Evolutionary conservation across 2,113 vertebrate genomes (phyloP), one percentile per base, ranked within the genome.

Genomic region (Phrynosoma platyrhinos): DNA sequence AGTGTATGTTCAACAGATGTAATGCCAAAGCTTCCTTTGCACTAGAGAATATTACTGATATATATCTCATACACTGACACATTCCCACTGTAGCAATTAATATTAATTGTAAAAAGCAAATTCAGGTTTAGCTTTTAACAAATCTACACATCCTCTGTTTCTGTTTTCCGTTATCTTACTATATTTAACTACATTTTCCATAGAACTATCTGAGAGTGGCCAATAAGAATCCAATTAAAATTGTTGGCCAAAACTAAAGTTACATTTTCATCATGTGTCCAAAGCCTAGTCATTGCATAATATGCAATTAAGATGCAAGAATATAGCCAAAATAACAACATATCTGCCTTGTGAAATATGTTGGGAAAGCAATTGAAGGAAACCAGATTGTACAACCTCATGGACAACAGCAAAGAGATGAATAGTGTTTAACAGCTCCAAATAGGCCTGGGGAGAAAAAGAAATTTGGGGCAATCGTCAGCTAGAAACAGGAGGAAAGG

Each of bases 161-260:
- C 52, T 80, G 68, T 80, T 80, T 87, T 82, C 72, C 55, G 62
- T 69, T 55, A 83, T 83, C 72, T 77, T 52, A 78, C 76, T 83
- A 83, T 68, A 78, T 78, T 88, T 78, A 77, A 69, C 42, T 69
- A 71, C 32, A 40, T n/a, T 78, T 83, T 68, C n/a, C 55, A 40
- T 16, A 36, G 58, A 78, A 53, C 13, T 83, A 82, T 83, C 72
- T 18, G 42, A 55, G 87, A 88, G n/a, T 55, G 23, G n/a, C 27
- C 82, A 88, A 68, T 83, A 74, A 78, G 79, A 81, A 82, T 53
- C 74, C 76, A 89, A 79, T 81, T 89, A 85, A 42, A 87, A 66
- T 81, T 89, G 55, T 75, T 74, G 32, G 32, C 36, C 36, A 21
- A 52, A 81, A 74, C 69, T 32, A 27, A 23, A 81, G 68, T 72